Base-by-base conservation (phyloP, 1,140 invertebrate genomes). In the Aphelenchoides fujianensis region DNA sequence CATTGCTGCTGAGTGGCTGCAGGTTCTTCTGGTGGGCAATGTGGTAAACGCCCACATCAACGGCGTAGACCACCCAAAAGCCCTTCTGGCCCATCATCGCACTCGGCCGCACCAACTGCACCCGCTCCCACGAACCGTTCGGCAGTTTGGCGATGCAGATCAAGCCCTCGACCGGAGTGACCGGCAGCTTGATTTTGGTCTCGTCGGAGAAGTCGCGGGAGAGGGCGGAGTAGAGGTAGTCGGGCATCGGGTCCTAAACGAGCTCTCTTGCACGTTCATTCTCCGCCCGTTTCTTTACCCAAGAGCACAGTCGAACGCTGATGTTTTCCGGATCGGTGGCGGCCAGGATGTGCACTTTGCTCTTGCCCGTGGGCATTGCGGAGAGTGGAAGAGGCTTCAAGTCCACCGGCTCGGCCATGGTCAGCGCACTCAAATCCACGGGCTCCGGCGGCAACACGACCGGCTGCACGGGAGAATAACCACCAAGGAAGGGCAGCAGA, bases 41-140 rank as follows among this genome's bases (percentile, higher is more conserved):
- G 32, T 66, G 63, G 7, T 36, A 66, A 36, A 66, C 63, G n/a
- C 63, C 63, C 37, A 66, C 63, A 66, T 66, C 63, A 32, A 66
- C 63, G 12, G 63, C 63, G 32, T 36, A 66, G 12, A 66, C 63
- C 27, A 66, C 63, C 16, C 32, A 66, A 30, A n/a, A 66, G 32
- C 63, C 63, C 63, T 66, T 66, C 2, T 66, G 16, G 31, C 59
- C 59, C 59, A 61, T 61, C 63, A 37, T 32, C 1, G 16, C 12
- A 66, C 63, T 66, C 1, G 63, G 63, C 3, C 31, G 16, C 12
- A 66, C 63, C 30, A 66, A n/a, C 32, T 31, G 12, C 12, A 66
- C 63, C 53, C 63, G 0, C 53, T 66, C 63, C 63, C 63, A 66
- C 16, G 63, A 66, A 19, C 63, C 63, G 7, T 66, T 66, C 32